phyloP scores from a whole-genome alignment of 2,113 vertebrate genomes.

The Bujurquina vittata region DNA sequence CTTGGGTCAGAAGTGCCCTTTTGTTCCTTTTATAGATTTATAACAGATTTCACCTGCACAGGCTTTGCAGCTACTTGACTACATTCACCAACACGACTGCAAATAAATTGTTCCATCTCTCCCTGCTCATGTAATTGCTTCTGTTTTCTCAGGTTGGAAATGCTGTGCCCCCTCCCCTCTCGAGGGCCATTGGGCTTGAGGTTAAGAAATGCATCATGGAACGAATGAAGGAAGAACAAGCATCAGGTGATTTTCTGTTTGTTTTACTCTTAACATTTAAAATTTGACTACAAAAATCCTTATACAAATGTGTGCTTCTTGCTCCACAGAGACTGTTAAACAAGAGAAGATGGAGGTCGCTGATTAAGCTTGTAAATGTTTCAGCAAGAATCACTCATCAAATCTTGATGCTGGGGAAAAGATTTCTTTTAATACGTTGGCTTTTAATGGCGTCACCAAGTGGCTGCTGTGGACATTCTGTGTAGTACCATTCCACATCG shows the following conservation, averaged over 20 bases:
- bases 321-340: slow-evolving; percentile 76
- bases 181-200: slow-evolving; percentile 92
- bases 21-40: too few species aligned
- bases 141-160: slow-evolving; percentile 86
- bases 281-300: neutral
- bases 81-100: too few species aligned
- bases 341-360: slow-evolving; percentile 81
- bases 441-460: slow-evolving; percentile 50
- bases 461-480: slow-evolving; percentile 70
- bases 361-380: slow-evolving; percentile 67
- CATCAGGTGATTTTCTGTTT: slow-evolving; percentile 71
- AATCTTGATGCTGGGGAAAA: slow-evolving; percentile 23
- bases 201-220: slow-evolving; percentile 84
- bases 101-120: neutral
- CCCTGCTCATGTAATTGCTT: fast-evolving
- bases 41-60: too few species aligned
- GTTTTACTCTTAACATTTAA: neutral
- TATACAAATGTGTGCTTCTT: fast-evolving
- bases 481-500: slow-evolving; percentile 80
- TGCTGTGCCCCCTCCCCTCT: slow-evolving; percentile 91
- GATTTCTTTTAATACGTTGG: slow-evolving; percentile 55
- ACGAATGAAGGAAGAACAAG: slow-evolving; percentile 82
- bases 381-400: slow-evolving; percentile 33
- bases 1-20: too few species aligned
- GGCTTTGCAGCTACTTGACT: too few species aligned